Evolutionary conservation across 2,888 invertebrate genomes (phyloP), one percentile per base, ranked within the genome.

Genomic region (Deilephila elpenor): DNA sequence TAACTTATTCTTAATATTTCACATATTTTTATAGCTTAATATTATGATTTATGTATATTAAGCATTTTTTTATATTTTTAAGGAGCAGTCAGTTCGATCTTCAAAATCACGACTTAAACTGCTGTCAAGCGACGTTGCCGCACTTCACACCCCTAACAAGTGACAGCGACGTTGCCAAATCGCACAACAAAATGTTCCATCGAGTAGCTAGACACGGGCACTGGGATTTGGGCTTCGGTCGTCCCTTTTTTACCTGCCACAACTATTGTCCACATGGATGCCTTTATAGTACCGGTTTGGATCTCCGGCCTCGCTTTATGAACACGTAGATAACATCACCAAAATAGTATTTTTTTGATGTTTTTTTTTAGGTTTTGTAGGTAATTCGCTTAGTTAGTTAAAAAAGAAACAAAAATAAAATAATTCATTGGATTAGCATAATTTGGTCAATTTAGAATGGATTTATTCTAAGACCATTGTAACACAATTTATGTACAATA

Each of bases 101-200:
- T n/a, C 32, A 19, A 64, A 67, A 56, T 37, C 34, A 56, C 25
- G 67, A 73, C 44, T 25, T 64, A 29, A 20, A 59, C 59, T 44
- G 37, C 61, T 53, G 32, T 25, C 29, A 51, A 25, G 73, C 73
- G 73, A 73, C 73, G 89, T 89, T 89, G 89, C 89, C 89, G 81
- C 76, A 80, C 84, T 81, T 80, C 79, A 78, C 84, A 83, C 84
- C 85, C 86, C 86, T 78, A 80, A 77, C 80, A 80, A 80, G 79
- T 83, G 83, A 83, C 74, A 80, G 90, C 91, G 88, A 82, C 89
- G 91, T 91, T 91, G 91, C 91, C 91, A 88, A 88, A 86, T 86
- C 85, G 85, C 79, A 74, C 76, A 78, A 80, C 82, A 78, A 80
- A 67, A 79, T 79, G 80, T 79, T 84, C 82, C 77, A 81, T 83